Evolutionary conservation across 2,797 vertebrate genomes (phyloP), one percentile per base, ranked within the genome.

Genomic region (Lepidocolaptes lacrymiger): DNA sequence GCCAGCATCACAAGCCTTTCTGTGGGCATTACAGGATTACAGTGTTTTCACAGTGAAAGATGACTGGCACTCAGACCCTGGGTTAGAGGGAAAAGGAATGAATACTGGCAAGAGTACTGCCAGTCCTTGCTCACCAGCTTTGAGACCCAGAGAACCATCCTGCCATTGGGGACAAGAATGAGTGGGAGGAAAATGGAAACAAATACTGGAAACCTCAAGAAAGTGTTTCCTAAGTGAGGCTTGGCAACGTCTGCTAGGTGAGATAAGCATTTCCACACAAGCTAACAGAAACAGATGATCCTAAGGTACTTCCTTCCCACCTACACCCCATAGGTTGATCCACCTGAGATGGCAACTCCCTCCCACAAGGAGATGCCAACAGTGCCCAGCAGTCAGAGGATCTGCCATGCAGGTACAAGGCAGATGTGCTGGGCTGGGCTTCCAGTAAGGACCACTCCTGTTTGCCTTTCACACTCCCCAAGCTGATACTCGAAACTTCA

Each of bases 191-290:
- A 52, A 91, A 79, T 0, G 0, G 51, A 86, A 85, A 63, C 48
- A 81, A 78, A 64, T 10, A 61, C 20, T 8, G 9, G 19, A 8
- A 36, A 32, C 44, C 63, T 91, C 79, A 82, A 59, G 34, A 32
- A 88, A 90, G 30, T 1, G 2, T 79, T 94, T 82, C 82, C 80
- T 58, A 46, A 79, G 49, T 2, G 12, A 88, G 58, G 37, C 36
- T 72, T 73, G 39, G 63, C 75, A 84, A 80, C 75, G 6, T 7
- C 51, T 79, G 27, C 10, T 77, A 73, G 66, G 34, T 21, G 27
- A 86, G 63, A 82, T 71, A 80, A 84, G 52, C 52, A 59, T 91
- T 90, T 63, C 67, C 66, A 81, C 59, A 59, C 37, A 52, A 37
- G 15, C 1, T 80, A 51, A 72, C 22, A 80, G 64, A 67, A 83